Base-by-base conservation (phyloP, 2,113 vertebrate genomes). In the Pogonocichla stellata region DNA sequence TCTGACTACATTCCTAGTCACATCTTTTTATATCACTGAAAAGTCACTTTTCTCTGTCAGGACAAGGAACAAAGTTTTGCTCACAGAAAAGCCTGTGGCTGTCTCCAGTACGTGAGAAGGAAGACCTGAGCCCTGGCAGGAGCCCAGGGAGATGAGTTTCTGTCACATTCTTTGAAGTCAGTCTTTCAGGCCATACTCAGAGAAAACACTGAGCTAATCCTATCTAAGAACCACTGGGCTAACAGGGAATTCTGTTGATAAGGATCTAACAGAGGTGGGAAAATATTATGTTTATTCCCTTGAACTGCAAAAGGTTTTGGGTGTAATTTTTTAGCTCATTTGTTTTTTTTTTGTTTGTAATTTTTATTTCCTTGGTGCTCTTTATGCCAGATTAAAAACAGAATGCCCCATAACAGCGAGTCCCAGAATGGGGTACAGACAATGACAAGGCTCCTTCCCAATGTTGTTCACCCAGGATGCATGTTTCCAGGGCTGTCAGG, bases 281-380 rank as follows among this genome's bases (percentile, higher is more conserved):
- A 73, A 78, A 50, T 6, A 17, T 4, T 5, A 24, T 18, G 9
- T n/a, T 80, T 40, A 60, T 16, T 92, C 25, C 38, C 51, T 66
- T 62, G 7, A 33, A 43, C 54, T 83, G 66, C 31, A 60, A 70
- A 88, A 93, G 42, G 34, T 14, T 77, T 77, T 9, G 5, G 19
- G 26, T 65, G 28, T 12, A 17, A 2, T 38, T 34, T 71, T 58
- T 65, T 36, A 0, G 6, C 43, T n/a, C 1, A 14, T 20, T 78
- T 33, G 8, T 12, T 58, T 56, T 36, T 48, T 56, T 36, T 48
- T 19, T 9, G 2, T 3, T n/a, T 43, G 54, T 14, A 15, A 42
- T 78, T 88, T 92, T 94, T 72, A 90, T 96, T 95, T 95, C 86
- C 92, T 96, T 95, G 89, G 87, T 93, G 92, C 80, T 93, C 90